Conservation (phyloP, 2,113 vertebrate genomes). For the Cyanoramphus novaezelandiae region DNA sequence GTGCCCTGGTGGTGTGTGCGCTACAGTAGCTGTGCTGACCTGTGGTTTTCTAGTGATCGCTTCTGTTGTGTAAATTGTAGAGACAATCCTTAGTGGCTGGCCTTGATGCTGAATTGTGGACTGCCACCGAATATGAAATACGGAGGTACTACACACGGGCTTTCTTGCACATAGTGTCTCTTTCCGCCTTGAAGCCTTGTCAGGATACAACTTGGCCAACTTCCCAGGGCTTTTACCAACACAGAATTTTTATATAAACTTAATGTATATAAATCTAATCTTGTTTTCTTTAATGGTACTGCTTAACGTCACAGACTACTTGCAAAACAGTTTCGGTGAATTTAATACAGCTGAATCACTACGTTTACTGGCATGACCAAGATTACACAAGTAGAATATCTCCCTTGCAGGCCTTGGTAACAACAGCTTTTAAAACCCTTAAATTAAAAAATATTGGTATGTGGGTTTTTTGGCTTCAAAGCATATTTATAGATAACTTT, state of each 20-base stretch:
- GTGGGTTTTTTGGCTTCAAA: neutral
- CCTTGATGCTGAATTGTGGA: neutral
- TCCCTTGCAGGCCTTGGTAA: neutral
- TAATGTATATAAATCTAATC: neutral
- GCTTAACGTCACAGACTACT: neutral
- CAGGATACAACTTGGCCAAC: rapidly evolving
- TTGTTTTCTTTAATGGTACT: neutral
- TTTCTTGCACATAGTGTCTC: rapidly evolving
- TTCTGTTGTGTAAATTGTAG: rapidly evolving
- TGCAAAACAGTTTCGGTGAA: neutral
- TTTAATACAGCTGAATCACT: neutral
- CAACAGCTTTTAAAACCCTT: neutral
- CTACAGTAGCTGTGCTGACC: neutral
- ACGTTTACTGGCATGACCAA: neutral
- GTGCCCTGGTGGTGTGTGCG: too few relatives aligned
- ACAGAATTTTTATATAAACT: neutral
- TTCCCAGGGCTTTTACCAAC: neutral
- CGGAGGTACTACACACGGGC: rapidly evolving
- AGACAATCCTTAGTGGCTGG: rapidly evolving
- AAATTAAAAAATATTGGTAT: neutral
- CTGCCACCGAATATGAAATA: rapidly evolving
- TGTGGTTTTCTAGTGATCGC: rapidly evolving
- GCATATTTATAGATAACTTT: neutral
- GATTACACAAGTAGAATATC: neutral
- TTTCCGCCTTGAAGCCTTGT: neutral